Base-by-base conservation (phyloP, 2,797 vertebrate genomes). In the Anniella stebbinsi region DNA sequence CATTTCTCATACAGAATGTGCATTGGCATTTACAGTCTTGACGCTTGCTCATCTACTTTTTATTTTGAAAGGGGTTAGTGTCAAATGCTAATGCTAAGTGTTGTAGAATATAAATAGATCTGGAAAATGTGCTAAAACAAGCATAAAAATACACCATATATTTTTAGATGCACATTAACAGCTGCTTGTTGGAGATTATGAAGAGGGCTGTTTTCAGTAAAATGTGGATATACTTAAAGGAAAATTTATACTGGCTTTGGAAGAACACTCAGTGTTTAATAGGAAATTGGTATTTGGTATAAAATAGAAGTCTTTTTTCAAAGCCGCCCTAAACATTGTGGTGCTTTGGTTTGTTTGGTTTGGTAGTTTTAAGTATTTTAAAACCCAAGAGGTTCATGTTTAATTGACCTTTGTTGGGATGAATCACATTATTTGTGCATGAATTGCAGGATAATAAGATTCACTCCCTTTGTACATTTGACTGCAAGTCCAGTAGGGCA, bases 351-450 rank as follows among this genome's bases (percentile, higher is more conserved):
- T 84, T 48, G 3, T 76, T 84, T 84, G 89, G 85, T 13, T 30
- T 36, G 88, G 21, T 3, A 60, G 0, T 85, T 91, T 86, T 92
- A 94, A 93, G 76, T 60, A 17, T 66, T 57, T 38, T 67, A 67
- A 67, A 77, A 77, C 77, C 36, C 28, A 30, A 48, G 51, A 66
- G 70, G 54, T 30, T 83, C 72, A 15, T 63, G 92, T 66, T 89
- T 48, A 93, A 91, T 30, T 89, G 91, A 94, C 89, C 87, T 94
- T 95, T 92, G 80, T 13, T 91, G 72, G 54, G n/a, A 91, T 94
- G 94, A 94, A 85, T 93, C 90, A 94, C 60, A 57, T 93, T 87
- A 84, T 93, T 92, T 93, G 88, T 92, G 21, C 73, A 72, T 86
- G 28, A 91, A 89, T 84, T 88, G 23, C 63, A 93, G 90, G 41